phyloP scores from a whole-genome alignment of 2,888 invertebrate species.

The Brachyptera risi region DNA sequence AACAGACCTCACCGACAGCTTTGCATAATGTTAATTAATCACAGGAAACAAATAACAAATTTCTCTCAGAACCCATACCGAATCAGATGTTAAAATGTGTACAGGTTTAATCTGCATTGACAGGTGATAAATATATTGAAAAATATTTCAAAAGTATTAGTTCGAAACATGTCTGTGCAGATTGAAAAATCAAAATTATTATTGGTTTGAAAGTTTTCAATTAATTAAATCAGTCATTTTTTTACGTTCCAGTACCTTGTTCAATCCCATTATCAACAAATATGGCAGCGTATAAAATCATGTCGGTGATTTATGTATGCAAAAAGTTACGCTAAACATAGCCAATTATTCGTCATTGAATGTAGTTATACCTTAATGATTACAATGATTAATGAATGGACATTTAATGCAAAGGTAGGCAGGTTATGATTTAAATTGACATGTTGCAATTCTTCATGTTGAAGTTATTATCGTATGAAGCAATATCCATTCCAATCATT shows the following conservation, averaged over 20 bases:
- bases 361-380: conserved; percentile 12
- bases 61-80: not conserved
- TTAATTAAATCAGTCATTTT: conserved; percentile 10
- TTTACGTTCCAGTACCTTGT: not conserved
- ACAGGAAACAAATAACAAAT: not conserved
- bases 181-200: conserved; percentile 14
- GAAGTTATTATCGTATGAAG: not conserved
- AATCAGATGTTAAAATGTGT: not conserved
- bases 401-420: conserved; percentile 6
- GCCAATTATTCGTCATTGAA: conserved; percentile 16
- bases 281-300: conserved; percentile 8
- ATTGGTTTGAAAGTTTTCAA: not conserved
- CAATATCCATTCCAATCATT: not conserved
- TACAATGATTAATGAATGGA: conserved; percentile 14
- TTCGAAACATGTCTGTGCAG: conserved; percentile 2
- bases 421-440: conserved; percentile 15
- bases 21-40: no score
- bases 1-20: no score
- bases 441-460: conserved; percentile 5
- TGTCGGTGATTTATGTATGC: conserved; percentile 7
- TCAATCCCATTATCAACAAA: conserved; percentile 8
- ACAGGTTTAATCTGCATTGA: not conserved
- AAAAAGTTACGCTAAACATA: not conserved
- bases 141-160: conserved; percentile 1
- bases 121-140: conserved; percentile 3